A percentile compares a stretch with the other conserved stretches of the same genome.
Evolutionary conservation across 2,888 invertebrate species (phyloP).

Genomic region (Galerucella pusilla): DNA sequence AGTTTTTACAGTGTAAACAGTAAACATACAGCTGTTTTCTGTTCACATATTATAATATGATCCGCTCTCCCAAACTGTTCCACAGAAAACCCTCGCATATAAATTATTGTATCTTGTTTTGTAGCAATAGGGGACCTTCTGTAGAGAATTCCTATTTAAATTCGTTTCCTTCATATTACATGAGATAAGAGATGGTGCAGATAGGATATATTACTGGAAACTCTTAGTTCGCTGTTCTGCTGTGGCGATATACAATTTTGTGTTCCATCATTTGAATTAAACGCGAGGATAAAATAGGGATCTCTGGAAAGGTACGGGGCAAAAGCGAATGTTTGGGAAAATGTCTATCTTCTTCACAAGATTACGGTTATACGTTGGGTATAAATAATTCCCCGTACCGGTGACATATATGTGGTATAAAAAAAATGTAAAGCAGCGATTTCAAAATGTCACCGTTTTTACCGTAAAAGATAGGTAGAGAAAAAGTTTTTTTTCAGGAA

Average conservation of each 20-base stretch:
- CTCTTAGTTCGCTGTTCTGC: slow-evolving; percentile 11
- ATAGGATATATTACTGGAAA: slow-evolving; percentile 27
- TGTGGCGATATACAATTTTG: slow-evolving; percentile 13
- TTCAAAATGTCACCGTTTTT: neutral
- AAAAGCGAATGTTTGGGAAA: neutral
- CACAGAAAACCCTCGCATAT: slow-evolving; percentile 32
- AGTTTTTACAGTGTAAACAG: slow-evolving; percentile 15
- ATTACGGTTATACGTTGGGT: neutral
- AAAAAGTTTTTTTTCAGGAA: too few species aligned
- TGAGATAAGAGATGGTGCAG: slow-evolving; percentile 47
- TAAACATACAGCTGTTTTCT: slow-evolving; percentile 14
- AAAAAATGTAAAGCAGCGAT: neutral
- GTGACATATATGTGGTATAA: neutral
- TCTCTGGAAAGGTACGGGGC: slow-evolving; percentile 4
- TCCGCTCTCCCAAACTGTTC: slow-evolving; percentile 20
- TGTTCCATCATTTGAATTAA: slow-evolving; percentile 23
- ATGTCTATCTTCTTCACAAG: neutral
- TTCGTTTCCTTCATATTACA: slow-evolving; percentile 44
- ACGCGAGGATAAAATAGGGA: slow-evolving; percentile 7
- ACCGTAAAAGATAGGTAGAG: too few species aligned
- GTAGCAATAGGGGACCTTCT: slow-evolving; percentile 35
- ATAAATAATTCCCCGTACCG: neutral
- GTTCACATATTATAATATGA: neutral
- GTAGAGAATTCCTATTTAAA: slow-evolving; percentile 43
- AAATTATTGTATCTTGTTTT: slow-evolving; percentile 43